Evolutionary conservation across 2,113 vertebrate species (phyloP).

Genomic region (Oreochromis spilurus): DNA sequence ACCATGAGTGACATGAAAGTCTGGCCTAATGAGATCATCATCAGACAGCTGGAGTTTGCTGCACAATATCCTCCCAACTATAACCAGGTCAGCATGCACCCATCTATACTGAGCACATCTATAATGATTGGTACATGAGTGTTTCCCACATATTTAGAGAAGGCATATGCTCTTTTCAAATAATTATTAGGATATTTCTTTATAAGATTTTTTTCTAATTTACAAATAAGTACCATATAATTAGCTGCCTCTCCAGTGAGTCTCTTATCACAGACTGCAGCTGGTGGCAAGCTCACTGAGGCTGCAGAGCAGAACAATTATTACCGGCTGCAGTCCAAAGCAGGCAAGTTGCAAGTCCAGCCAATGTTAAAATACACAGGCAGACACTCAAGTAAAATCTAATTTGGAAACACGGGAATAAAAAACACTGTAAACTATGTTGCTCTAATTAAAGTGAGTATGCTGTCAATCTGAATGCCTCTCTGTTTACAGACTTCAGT

Average conservation of each 20-base stretch:
- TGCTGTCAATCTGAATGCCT: background rate
- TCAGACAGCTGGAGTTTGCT: slow-evolving; percentile 89
- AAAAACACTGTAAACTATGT: background rate
- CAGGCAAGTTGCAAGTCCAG: background rate
- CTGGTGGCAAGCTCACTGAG: background rate
- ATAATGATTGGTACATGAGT: background rate
- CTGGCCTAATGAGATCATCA: slow-evolving; percentile 85
- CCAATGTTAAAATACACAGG: background rate
- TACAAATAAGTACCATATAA: background rate
- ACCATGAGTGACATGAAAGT: slow-evolving; percentile 79
- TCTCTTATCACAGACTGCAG: background rate
- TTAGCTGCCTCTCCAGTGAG: background rate
- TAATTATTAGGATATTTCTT: background rate
- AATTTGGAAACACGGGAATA: background rate
- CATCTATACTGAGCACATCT: background rate
- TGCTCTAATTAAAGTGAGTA: background rate
- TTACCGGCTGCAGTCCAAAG: background rate
- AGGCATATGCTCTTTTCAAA: background rate
- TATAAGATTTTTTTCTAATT: background rate
- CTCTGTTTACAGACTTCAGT: background rate
- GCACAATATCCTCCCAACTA: slow-evolving; percentile 85
- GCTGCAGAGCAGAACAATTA: background rate
- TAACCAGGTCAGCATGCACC: slow-evolving; percentile 75
- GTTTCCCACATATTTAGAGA: background rate
- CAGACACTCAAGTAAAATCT: background rate